Base-by-base conservation (phyloP, 2,113 vertebrate species). In the Pomatostomus ruficeps region DNA sequence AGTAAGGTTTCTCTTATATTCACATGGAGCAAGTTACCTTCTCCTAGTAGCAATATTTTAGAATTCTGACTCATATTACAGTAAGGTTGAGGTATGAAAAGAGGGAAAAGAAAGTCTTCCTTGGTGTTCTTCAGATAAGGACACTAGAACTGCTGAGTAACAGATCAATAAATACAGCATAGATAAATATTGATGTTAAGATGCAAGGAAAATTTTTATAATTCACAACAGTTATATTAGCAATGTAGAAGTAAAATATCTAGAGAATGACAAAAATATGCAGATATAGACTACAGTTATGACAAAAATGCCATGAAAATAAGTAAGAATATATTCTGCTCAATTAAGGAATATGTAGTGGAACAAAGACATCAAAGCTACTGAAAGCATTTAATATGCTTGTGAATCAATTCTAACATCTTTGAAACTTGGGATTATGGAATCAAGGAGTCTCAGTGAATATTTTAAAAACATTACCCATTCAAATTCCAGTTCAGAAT, bases 1-100 rank as follows among this genome's bases (percentile, higher is more conserved):
- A 62, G 16, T 3, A 81, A 43, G 18, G 7, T n/a, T 81, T 67
- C 18, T 58, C 38, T 81, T 77, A 31, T 12, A 43, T 29, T 78
- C 35, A 14, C 7, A 14, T 3, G 4, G 11, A 77, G 2, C 14
- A 40, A 1, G 2, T 51, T 36, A 40, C 5, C 2, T 57, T 65
- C 49, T 82, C 22, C 24, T 66, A 62, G 9, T 16, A 61, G 4
- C 11, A 93, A 72, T 3, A 49, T 70, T 85, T 91, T 45, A 52
- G 61, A 88, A 57, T 73, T 78, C n/a, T 70, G 11, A 23, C 33
- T 29, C 31, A 14, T 57, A 42, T 70, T 43, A 33, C 17, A 70
- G 9, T 58, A 65, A 35, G 3, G 4, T 6, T 70, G 35, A 78
- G 10, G 2, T 74, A 67, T 12, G 20, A 88, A 79, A 6, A 38